These are phyloP conservation scores for Nomada ferruginata DNA, from an alignment of 2,888 invertebrate genomes.

Conservation along the genomic window DNA sequence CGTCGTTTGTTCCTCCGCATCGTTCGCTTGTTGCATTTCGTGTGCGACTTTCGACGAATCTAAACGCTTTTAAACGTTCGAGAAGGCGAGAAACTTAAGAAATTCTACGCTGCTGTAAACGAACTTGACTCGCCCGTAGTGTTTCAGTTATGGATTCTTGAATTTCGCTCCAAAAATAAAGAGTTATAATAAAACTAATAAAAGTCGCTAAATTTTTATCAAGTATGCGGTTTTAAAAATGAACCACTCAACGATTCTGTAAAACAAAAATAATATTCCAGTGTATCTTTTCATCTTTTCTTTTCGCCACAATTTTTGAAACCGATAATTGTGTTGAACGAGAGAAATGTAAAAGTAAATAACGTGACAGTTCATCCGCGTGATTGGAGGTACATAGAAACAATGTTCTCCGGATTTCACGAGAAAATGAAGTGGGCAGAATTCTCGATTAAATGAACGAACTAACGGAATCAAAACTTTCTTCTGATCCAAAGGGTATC, in stretches of 20 bases:
- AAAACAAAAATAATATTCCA: no score
- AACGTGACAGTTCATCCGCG: not conserved
- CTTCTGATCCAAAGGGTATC: not conserved
- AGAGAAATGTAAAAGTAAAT: not conserved
- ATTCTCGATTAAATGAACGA: conserved; percentile 2
- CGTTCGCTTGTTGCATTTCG: conserved; percentile 34
- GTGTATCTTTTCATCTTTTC: not conserved
- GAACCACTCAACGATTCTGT: not conserved
- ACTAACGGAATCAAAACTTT: not conserved
- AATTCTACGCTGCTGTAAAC: not conserved
- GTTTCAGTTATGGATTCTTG: not conserved
- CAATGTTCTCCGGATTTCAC: not conserved
- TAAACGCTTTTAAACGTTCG: not conserved
- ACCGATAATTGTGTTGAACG: not conserved
- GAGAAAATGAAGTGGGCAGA: conserved; percentile 9
- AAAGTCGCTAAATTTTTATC: not conserved
- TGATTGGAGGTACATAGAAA: not conserved
- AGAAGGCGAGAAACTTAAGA: not conserved
- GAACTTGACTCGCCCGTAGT: not conserved
- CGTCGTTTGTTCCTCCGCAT: conserved; percentile 1
- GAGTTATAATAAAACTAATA: not conserved
- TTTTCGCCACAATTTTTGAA: no score
- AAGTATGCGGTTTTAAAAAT: not conserved
- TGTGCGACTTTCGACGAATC: conserved; percentile 2
- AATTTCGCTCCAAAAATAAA: not conserved